Percentiles rank a stretch among this genome's conserved stretches.
Evolutionary conservation across 2,888 invertebrate species (phyloP).

Genomic region (Stictocephala bisonia): DNA sequence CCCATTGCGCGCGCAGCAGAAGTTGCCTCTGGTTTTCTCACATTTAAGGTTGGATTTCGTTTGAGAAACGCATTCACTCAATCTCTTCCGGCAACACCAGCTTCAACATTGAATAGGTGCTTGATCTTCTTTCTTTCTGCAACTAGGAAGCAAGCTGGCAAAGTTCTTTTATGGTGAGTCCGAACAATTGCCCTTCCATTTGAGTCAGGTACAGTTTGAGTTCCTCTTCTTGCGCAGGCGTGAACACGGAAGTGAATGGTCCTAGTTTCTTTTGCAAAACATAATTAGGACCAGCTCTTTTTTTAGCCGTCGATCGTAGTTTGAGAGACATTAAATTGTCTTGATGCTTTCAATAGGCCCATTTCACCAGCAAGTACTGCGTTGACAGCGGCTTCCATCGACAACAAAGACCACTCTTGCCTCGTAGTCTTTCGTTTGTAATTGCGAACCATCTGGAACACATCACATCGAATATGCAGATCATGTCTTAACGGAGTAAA

Average conservation of each 20-base stretch:
- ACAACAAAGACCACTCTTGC: conserved; percentile 26
- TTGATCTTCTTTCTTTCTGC: conserved; percentile 55
- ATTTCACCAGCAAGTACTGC: conserved; percentile 48
- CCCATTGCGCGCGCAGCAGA: conserved; percentile 43
- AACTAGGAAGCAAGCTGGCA: conserved; percentile 56
- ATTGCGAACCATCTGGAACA: conserved; percentile 35
- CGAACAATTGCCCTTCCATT: conserved; percentile 58
- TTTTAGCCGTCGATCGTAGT: conserved; percentile 48
- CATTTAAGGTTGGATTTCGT: conserved; percentile 20
- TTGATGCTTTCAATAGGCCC: conserved; percentile 52
- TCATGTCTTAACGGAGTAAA: too few species aligned
- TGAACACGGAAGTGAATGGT: conserved; percentile 47
- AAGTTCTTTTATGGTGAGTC: conserved; percentile 58
- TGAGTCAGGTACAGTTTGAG: conserved; percentile 53
- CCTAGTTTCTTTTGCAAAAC: background rate
- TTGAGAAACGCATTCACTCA: conserved; percentile 39
- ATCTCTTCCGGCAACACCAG: conserved; percentile 37
- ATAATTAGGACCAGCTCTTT: background rate
- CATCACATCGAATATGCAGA: too few species aligned
- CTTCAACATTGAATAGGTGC: conserved; percentile 58
- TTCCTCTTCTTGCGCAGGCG: conserved; percentile 54
- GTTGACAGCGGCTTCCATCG: conserved; percentile 6
- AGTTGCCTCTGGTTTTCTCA: conserved; percentile 39
- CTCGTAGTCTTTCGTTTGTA: conserved; percentile 21
- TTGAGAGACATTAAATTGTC: conserved; percentile 51